These are phyloP conservation scores for Anoura caudifer DNA, from an alignment of 2,113 vertebrate genomes.

Conservation along the genomic window DNA sequence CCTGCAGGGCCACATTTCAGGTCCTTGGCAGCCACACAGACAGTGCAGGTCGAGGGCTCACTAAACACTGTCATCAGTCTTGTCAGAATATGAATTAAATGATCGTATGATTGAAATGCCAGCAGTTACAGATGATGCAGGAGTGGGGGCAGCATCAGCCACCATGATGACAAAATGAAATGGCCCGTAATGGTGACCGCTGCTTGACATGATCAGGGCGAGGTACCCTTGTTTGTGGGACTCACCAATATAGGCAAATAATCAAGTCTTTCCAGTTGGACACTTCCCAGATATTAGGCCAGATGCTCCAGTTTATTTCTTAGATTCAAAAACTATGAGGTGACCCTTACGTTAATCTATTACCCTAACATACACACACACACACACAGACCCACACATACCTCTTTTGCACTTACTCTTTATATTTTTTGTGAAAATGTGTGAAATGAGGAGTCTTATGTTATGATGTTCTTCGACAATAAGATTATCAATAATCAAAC, in stretches of 20 bases:
- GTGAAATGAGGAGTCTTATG: not conserved
- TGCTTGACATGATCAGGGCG: rapidly evolving
- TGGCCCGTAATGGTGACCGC: not conserved
- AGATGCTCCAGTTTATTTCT: not conserved
- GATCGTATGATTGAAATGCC: not conserved
- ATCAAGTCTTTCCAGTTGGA: not conserved
- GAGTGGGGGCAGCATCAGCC: not conserved
- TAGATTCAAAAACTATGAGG: not conserved
- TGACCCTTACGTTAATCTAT: not conserved
- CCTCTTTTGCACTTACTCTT: not conserved
- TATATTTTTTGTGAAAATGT: not conserved
- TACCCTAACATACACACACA: not conserved
- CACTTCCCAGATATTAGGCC: not conserved
- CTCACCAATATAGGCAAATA: not conserved
- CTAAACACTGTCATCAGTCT: not conserved
- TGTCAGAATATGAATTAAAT: not conserved
- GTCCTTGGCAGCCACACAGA: not conserved
- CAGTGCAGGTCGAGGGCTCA: not conserved
- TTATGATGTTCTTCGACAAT: not conserved
- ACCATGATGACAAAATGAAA: not conserved
- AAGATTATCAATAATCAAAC: not conserved
- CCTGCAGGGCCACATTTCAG: not conserved
- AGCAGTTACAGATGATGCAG: not conserved
- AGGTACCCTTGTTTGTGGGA: not conserved
- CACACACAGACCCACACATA: not conserved